Percentiles rank a stretch among this genome's conserved stretches.
Conservation (phyloP, 92 coral and sea anemone genomes). For the Phenganax marumi region DNA sequence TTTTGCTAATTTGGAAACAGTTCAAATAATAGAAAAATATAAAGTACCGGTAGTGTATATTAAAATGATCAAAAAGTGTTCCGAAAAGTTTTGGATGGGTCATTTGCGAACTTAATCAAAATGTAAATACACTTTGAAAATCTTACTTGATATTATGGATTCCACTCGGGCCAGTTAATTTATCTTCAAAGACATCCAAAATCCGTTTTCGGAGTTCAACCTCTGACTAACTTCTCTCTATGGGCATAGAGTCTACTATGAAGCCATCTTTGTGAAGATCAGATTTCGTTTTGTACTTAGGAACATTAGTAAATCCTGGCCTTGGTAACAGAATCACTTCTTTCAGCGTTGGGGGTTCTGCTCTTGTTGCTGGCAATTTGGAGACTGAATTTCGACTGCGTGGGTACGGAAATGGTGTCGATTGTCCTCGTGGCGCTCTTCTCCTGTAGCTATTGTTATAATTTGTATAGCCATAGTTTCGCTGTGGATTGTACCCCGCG, state of each 20-base stretch:
- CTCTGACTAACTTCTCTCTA: constrained; percentile 36
- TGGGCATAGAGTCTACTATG: constrained; percentile 24
- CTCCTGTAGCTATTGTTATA: neutral
- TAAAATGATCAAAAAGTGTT: no score
- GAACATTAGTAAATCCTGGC: constrained; percentile 17
- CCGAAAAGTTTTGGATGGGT: no score
- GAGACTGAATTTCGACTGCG: constrained; percentile 21
- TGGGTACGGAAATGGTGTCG: constrained; percentile 17
- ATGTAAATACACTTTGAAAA: no score
- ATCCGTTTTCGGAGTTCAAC: constrained; percentile 10
- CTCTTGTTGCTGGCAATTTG: neutral
- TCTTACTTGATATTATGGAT: no score
- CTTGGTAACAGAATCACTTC: constrained; percentile 31
- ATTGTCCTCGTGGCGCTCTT: constrained; percentile 8
- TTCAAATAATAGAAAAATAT: no score
- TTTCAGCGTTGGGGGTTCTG: constrained; percentile 14
- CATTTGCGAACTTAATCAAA: no score
- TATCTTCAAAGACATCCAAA: neutral
- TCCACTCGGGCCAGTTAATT: neutral
- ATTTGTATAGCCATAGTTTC: neutral
- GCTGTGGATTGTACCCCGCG: neutral
- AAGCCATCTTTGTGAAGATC: constrained; percentile 29
- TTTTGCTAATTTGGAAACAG: no score
- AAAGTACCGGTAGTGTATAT: no score
- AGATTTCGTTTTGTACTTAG: constrained; percentile 27